Conservation (phyloP, 2,113 vertebrate species). For the Nematolebias whitei region DNA sequence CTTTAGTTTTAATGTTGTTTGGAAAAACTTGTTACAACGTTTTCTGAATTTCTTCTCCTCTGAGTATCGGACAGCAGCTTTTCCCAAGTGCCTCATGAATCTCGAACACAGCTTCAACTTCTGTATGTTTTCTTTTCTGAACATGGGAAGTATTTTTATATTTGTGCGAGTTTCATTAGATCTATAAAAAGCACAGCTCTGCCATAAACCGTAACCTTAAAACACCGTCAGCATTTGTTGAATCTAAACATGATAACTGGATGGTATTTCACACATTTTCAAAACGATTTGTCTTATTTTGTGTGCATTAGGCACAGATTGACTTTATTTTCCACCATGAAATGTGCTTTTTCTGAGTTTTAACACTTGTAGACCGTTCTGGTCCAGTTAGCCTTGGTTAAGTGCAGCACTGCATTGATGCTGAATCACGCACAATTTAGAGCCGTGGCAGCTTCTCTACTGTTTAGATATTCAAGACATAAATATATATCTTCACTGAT, state of each 20-base stretch:
- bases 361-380: background rate
- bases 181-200: background rate
- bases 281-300: background rate
- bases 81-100: slow-evolving; percentile 66
- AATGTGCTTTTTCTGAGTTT: slow-evolving; percentile 1
- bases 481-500: slow-evolving; percentile 1
- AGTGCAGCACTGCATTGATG: slow-evolving; percentile 30
- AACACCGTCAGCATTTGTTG: background rate
- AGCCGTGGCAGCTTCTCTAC: slow-evolving; percentile 35
- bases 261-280: background rate
- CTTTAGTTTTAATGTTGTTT: slow-evolving; percentile 61
- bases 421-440: slow-evolving; percentile 63
- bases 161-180: background rate
- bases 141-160: background rate
- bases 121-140: background rate
- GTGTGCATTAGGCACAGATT: background rate
- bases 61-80: slow-evolving; percentile 18
- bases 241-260: background rate
- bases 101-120: slow-evolving; percentile 34
- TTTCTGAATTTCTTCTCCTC: slow-evolving; percentile 53
- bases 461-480: slow-evolving; percentile 8
- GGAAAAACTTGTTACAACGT: slow-evolving; percentile 41
- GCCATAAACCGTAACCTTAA: background rate
- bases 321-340: background rate
- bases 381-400: slow-evolving; percentile 37